These are phyloP conservation scores for Platorchestia sp. DNA, from an alignment of 1,140 invertebrate genomes.

Conservation along the genomic window DNA sequence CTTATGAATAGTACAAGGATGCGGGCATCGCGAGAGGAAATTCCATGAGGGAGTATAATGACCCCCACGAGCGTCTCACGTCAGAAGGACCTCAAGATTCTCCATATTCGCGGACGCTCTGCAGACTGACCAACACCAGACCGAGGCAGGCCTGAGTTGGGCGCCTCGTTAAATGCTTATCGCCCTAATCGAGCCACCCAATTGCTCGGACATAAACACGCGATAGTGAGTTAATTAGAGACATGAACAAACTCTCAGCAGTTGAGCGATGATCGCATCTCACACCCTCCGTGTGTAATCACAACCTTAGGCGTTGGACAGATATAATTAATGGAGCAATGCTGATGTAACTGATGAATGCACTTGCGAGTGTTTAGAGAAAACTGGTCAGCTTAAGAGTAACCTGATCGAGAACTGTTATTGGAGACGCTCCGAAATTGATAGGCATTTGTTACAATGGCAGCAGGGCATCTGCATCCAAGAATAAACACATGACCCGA, in stretches of 20 bases:
- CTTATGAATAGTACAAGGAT: background rate
- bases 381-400: background rate
- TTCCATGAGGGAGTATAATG: background rate
- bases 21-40: background rate
- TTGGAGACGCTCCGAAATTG: background rate
- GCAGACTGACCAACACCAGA: background rate
- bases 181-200: background rate
- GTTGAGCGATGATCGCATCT: background rate
- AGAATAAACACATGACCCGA: background rate
- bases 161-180: background rate
- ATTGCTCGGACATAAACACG: background rate
- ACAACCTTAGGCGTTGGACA: background rate
- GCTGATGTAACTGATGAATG: background rate
- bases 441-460: background rate
- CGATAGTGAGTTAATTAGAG: conserved; percentile 8
- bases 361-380: background rate
- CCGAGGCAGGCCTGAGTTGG: background rate
- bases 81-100: background rate
- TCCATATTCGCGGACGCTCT: background rate
- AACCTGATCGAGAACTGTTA: background rate
- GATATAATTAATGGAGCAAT: background rate
- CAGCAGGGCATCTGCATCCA: background rate
- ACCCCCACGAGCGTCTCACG: background rate
- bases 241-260: background rate
- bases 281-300: background rate